Conservation (phyloP, 2,113 vertebrate genomes). For the Alectura lathami region DNA sequence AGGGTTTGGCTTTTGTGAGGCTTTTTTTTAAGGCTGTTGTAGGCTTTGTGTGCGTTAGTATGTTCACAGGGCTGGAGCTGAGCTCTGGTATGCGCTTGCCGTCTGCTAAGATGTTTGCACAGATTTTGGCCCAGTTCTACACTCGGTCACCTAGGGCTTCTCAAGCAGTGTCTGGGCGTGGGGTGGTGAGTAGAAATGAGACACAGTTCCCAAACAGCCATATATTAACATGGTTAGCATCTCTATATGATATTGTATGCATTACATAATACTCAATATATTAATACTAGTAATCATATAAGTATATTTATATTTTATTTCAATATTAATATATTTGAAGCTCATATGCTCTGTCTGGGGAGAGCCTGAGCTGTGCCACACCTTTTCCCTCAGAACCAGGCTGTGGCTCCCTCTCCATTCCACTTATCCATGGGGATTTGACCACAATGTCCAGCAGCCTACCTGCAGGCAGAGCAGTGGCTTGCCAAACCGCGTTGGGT, state of each 20-base stretch:
- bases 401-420: background rate
- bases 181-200: background rate
- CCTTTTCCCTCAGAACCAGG: background rate
- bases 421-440: background rate
- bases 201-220: background rate
- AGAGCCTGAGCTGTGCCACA: rapidly evolving
- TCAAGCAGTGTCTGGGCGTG: background rate
- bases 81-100: background rate
- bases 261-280: background rate
- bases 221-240: background rate
- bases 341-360: background rate
- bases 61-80: background rate
- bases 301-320: background rate
- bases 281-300: background rate
- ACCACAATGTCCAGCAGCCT: background rate
- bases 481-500: background rate
- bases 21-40: background rate
- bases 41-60: background rate
- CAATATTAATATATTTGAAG: background rate
- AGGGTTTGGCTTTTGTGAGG: background rate
- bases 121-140: background rate
- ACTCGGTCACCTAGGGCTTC: rapidly evolving
- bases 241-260: background rate
- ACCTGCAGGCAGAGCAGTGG: background rate
- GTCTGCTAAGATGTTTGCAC: background rate